Conservation (phyloP, 2,113 vertebrate genomes). For the Orientallactaga bullata region DNA sequence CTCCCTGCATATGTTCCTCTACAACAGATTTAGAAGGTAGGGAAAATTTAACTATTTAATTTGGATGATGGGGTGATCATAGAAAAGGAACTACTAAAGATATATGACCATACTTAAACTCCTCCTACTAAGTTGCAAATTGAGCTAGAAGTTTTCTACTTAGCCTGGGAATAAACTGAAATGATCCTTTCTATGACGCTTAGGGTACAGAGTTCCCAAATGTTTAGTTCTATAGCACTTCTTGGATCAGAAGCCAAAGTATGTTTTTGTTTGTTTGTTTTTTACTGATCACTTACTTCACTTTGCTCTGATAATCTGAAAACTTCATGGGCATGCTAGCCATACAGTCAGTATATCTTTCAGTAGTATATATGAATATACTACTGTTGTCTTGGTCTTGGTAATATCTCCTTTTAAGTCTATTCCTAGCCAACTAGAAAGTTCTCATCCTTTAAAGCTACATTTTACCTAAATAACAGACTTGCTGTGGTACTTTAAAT, state of each 20-base stretch:
- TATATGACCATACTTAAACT: slow-evolving; percentile 5
- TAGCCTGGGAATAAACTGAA: background rate
- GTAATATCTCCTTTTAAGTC: slow-evolving; percentile 7
- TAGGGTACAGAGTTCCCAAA: background rate
- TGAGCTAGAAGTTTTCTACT: background rate
- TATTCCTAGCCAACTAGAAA: background rate
- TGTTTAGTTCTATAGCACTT: slow-evolving; percentile 17
- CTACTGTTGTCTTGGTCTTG: background rate
- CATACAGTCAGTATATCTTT: background rate
- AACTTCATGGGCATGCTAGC: background rate
- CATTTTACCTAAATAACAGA: background rate
- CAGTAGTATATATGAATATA: background rate
- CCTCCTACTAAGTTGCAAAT: slow-evolving; percentile 14
- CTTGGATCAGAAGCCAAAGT: background rate
- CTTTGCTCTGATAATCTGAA: slow-evolving; percentile 23
- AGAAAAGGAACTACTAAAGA: background rate
- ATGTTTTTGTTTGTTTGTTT: background rate
- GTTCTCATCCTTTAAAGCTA: slow-evolving; percentile 12
- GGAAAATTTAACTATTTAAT: slow-evolving; percentile 32
- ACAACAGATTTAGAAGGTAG: background rate
- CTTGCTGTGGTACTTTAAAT: background rate
- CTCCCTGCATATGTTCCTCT: background rate
- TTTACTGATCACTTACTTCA: slow-evolving; percentile 22
- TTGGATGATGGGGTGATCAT: slow-evolving; percentile 6
- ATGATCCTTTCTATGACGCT: background rate